Evolutionary conservation across 2,113 vertebrate species (phyloP).

Genomic region (Trichomycterus rosablanca): DNA sequence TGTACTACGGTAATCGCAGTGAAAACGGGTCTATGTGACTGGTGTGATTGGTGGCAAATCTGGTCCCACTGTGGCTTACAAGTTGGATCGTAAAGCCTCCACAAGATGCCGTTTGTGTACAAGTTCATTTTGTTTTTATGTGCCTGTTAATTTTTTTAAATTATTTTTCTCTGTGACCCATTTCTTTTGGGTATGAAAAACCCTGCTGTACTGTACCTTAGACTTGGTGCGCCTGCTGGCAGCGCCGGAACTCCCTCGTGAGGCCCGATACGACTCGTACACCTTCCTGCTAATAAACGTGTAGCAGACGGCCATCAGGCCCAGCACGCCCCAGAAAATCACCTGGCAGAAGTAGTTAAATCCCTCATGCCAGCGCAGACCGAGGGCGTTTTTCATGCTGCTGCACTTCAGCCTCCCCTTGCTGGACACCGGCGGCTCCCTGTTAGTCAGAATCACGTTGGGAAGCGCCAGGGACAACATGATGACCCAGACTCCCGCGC

Average conservation of each 20-base stretch:
- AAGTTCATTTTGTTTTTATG: too few relatives aligned
- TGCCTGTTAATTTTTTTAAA: too few relatives aligned
- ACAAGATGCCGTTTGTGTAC: too few relatives aligned
- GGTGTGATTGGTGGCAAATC: too few relatives aligned
- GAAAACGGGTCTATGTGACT: too few relatives aligned
- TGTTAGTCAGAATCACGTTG: slow-evolving; percentile 64
- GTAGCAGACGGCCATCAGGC: slow-evolving; percentile 67
- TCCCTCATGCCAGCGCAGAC: slow-evolving; percentile 65
- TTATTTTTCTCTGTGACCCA: too few relatives aligned
- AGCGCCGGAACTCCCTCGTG: slow-evolving; percentile 54
- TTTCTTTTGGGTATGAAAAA: too few relatives aligned
- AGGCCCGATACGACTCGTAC: slow-evolving; percentile 67
- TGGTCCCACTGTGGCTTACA: too few relatives aligned
- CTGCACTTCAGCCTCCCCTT: slow-evolving; percentile 55
- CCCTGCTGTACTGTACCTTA: slow-evolving; percentile 46
- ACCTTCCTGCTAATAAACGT: slow-evolving; percentile 72
- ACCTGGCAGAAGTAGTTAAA: slow-evolving; percentile 59
- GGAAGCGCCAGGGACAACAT: slow-evolving; percentile 65
- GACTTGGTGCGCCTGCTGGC: slow-evolving; percentile 54
- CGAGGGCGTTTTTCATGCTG: slow-evolving; percentile 60
- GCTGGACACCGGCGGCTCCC: neutral
- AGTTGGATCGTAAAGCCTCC: too few relatives aligned
- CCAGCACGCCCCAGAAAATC: slow-evolving; percentile 67
- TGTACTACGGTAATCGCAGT: too few relatives aligned
- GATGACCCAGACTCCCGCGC: slow-evolving; percentile 57